Evolutionary conservation across 2,888 invertebrate species (phyloP), one percentile per base, ranked within the genome.

Genomic region (Thymelicus lineola): DNA sequence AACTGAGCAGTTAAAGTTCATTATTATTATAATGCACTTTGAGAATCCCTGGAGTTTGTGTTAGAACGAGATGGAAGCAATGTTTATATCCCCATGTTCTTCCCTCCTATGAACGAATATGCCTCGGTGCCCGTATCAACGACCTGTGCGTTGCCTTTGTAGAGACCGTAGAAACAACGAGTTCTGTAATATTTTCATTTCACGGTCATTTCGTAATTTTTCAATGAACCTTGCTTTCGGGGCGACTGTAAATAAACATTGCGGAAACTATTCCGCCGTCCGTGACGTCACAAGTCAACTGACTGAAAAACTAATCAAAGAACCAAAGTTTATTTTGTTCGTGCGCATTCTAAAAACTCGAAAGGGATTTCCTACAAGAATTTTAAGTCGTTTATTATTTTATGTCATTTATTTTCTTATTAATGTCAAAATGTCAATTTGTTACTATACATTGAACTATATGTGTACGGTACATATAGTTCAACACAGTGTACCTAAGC

Each of bases 121-220:
- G 82, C 81, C 73, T 75, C 77, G 81, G 81, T 81, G 83, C 75
- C 72, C 75, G 91, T 89, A 88, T 88, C 92, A 92, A 90, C 90
- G 91, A 92, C 91, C 91, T 88, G 86, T 81, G 82, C 83, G 84
- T 84, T 85, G 85, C 80, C 85, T 85, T 83, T 82, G 80, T 82
- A 77, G 85, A 82, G 84, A 79, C 82, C 84, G 85, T 87, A 85
- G 88, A 86, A 87, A 85, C 83, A 83, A 80, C 82, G 80, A 77
- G 83, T 81, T 79, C 78, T 79, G 85, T 83, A 85, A 84, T 85
- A 86, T 88, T 88, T 88, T 86, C 82, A 87, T 88, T 90, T 91
- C 89, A 91, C 88, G 90, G 90, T 85, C 87, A 86, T 91, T 91
- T 89, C 86, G 86, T 89, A 89, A 90, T 83, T 84, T 89, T 89